phyloP scores from a whole-genome alignment of 2,113 vertebrate species.

The Mustela lutreola region DNA sequence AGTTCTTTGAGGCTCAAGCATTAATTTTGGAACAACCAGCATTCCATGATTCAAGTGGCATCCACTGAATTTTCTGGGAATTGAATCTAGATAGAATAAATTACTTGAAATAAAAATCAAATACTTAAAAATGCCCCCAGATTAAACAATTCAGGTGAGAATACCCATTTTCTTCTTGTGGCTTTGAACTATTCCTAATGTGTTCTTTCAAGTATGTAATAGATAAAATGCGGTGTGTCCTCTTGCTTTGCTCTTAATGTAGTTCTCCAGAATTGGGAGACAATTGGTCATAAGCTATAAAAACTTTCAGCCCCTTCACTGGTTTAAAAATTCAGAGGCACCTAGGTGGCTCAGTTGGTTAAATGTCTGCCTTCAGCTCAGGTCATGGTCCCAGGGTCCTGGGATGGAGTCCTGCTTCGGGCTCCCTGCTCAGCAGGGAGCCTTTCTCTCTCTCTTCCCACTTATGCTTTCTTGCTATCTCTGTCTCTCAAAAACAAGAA shows the following conservation, averaged over 20 bases:
- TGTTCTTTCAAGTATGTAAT: not conserved
- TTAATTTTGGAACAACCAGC: not conserved
- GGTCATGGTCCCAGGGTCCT: no score
- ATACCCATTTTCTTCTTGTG: not conserved
- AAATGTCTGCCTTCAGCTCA: no score
- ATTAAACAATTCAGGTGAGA: not conserved
- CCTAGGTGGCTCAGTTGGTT: no score
- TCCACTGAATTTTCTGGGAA: not conserved
- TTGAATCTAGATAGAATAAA: not conserved
- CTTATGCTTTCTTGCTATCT: not conserved
- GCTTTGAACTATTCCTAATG: not conserved
- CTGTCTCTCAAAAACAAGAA: not conserved
- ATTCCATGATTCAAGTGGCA: not conserved
- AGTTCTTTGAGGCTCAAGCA: not conserved
- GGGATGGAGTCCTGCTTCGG: no score
- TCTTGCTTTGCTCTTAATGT: not conserved
- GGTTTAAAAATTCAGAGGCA: not conserved
- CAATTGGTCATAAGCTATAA: not conserved
- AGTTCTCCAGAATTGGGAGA: not conserved
- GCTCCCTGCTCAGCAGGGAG: no score
- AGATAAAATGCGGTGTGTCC: not conserved
- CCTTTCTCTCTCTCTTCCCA: not conserved
- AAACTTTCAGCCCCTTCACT: no score
- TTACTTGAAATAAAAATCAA: not conserved
- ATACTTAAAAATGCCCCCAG: not conserved